Conservation (phyloP, 35 echinoderm and acorn worm genomes). For the Hemicentrotus pulcherrimus region DNA sequence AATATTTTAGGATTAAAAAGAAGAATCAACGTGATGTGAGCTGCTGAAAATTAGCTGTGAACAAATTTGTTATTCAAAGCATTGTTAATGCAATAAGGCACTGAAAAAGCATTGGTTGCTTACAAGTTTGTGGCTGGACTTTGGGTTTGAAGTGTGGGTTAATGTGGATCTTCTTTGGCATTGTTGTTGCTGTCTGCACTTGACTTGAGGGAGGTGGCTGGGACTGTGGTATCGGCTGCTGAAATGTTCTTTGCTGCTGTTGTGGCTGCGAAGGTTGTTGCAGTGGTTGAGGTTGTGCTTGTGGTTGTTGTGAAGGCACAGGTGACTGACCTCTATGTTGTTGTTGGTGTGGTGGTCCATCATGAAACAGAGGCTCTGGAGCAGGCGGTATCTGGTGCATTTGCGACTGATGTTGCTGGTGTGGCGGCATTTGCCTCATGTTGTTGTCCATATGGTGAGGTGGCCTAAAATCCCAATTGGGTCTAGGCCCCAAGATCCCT, state of each 20-base stretch:
- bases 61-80: too few species aligned
- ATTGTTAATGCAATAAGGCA: too few species aligned
- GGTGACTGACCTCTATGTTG: not conserved
- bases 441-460: not conserved
- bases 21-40: too few species aligned
- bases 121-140: conserved; percentile 13
- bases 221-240: not conserved
- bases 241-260: not conserved
- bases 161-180: conserved; percentile 38
- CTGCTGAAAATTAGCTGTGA: too few species aligned
- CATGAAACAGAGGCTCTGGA: not conserved
- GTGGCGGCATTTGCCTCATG: not conserved
- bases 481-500: not conserved
- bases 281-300: not conserved
- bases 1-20: too few species aligned
- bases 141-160: conserved; percentile 16
- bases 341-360: conserved; percentile 26
- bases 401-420: conserved; percentile 7
- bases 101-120: not conserved
- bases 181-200: not conserved
- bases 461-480: not conserved
- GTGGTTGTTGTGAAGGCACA: not conserved
- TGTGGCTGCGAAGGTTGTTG: not conserved
- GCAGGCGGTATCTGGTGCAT: not conserved
- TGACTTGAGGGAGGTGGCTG: conserved; percentile 4